phyloP scores from a whole-genome alignment of 2,797 vertebrate species.

The Steatocranus sp. region DNA sequence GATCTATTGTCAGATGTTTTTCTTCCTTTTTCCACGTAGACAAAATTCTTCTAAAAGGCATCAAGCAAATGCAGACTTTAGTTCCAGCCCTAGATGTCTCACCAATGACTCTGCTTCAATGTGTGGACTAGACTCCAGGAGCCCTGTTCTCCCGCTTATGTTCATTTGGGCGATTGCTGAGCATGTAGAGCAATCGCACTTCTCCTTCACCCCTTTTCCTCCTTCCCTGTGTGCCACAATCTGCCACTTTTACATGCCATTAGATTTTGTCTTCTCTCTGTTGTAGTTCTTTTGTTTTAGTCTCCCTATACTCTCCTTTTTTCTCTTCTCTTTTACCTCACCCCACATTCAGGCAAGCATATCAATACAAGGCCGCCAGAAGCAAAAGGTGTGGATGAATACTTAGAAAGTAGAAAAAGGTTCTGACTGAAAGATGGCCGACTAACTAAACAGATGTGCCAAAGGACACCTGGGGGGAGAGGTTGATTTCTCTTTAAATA shows the following conservation, averaged over 20 bases:
- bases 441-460: not conserved
- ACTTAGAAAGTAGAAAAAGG: not conserved
- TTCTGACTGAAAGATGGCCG: not conserved
- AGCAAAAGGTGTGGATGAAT: not conserved
- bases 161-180: not conserved
- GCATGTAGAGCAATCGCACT: not conserved
- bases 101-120: not conserved
- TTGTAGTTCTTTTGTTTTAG: not conserved
- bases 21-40: not conserved
- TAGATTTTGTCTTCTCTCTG: not conserved
- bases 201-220: not conserved
- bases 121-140: too few relatives aligned
- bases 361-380: not conserved
- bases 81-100: not conserved
- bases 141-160: not conserved
- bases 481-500: not conserved
- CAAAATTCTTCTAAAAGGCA: not conserved
- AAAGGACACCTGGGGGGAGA: not conserved
- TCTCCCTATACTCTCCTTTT: not conserved
- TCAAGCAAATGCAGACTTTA: not conserved
- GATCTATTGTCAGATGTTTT: not conserved
- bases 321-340: not conserved
- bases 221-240: not conserved
- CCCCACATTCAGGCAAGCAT: not conserved
- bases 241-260: not conserved